Evolutionary conservation across 2,888 invertebrate genomes (phyloP).

Genomic region (Drosophila fungiperda): DNA sequence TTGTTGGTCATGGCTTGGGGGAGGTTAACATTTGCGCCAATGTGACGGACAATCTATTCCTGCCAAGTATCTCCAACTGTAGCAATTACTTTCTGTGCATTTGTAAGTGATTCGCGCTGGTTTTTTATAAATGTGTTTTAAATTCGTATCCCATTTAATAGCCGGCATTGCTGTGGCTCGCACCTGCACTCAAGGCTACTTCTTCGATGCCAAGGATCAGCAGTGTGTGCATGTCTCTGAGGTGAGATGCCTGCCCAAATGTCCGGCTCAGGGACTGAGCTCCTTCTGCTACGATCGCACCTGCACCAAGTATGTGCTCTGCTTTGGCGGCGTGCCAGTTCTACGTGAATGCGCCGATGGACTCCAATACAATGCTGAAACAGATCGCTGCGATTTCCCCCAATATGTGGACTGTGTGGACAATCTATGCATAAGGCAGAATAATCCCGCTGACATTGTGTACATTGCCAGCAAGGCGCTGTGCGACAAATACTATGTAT

Average conservation of each 20-base stretch:
- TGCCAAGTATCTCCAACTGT: conserved; percentile 66
- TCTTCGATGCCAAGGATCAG: conserved; percentile 72
- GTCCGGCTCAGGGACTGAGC: conserved; percentile 59
- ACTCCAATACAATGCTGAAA: conserved; percentile 79
- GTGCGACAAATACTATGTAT: conserved; percentile 80
- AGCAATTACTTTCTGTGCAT: conserved; percentile 73
- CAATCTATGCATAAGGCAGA: conserved; percentile 75
- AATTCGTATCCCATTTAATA: conserved; percentile 5
- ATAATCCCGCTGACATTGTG: conserved; percentile 69
- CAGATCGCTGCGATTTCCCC: conserved; percentile 82
- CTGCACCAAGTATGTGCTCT: conserved; percentile 81
- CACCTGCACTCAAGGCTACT: conserved; percentile 52
- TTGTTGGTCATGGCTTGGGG: conserved; percentile 25
- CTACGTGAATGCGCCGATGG: conserved; percentile 75
- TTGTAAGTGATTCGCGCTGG: conserved; percentile 32
- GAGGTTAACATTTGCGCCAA: conserved; percentile 62
- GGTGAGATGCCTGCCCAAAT: conserved; percentile 69
- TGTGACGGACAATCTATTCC: conserved; percentile 65
- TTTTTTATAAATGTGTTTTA: not conserved
- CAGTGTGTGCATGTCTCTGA: conserved; percentile 63
- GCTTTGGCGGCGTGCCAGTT: conserved; percentile 70
- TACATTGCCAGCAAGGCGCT: conserved; percentile 72
- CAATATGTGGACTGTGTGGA: conserved; percentile 81
- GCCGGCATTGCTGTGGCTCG: conserved; percentile 53
- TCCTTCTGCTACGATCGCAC: conserved; percentile 79